These are phyloP conservation scores for Glossophaga mutica DNA, from an alignment of 2,797 vertebrate species.

Conservation along the genomic window DNA sequence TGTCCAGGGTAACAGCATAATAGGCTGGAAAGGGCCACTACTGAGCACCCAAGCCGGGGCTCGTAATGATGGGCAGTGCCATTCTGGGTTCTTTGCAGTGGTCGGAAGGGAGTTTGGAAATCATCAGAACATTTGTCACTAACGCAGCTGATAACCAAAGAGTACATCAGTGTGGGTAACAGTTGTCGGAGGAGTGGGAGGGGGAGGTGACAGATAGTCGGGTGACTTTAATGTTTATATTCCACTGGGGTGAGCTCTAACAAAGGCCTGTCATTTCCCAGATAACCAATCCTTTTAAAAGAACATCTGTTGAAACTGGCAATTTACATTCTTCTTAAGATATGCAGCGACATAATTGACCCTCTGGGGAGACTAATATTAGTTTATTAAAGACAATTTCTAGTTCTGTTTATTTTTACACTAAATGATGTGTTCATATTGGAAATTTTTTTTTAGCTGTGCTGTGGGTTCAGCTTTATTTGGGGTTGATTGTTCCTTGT, in stretches of 20 bases:
- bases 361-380: slow-evolving; percentile 81
- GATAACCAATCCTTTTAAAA: slow-evolving; percentile 79
- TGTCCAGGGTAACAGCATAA: background rate
- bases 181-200: slow-evolving; percentile 57
- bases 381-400: slow-evolving; percentile 81
- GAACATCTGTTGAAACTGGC: slow-evolving; percentile 82
- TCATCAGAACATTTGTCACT: background rate
- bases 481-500: background rate
- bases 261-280: slow-evolving; percentile 80
- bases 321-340: slow-evolving; percentile 83
- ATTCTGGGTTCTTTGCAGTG: background rate
- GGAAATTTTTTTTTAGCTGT: background rate
- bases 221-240: slow-evolving; percentile 78
- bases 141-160: slow-evolving; percentile 34
- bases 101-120: background rate
- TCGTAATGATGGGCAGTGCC: too few relatives aligned
- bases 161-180: slow-evolving; percentile 45
- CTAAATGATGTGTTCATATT: slow-evolving; percentile 67
- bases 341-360: slow-evolving; percentile 81
- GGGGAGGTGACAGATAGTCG: slow-evolving; percentile 51
- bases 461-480: background rate
- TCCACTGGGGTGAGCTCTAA: slow-evolving; percentile 77
- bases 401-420: slow-evolving; percentile 73
- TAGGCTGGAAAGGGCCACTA: background rate
- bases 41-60: background rate